Evolutionary conservation across 1,140 invertebrate species (phyloP), one percentile per base, ranked within the genome.

Genomic region (Hypsibius dujardini): DNA sequence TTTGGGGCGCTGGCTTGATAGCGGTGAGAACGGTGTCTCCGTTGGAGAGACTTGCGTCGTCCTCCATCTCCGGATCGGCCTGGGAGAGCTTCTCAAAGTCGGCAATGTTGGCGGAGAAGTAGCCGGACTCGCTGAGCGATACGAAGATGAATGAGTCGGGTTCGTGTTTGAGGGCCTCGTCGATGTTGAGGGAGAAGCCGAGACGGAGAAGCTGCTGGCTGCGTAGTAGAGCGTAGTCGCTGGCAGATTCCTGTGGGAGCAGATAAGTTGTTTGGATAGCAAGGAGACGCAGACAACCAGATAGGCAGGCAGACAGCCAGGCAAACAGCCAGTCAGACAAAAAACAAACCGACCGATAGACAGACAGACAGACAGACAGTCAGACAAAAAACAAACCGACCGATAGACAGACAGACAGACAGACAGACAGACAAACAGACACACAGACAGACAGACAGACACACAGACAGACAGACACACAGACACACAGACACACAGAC

Each of bases 131-230:
- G 50, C 7, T 56, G 7, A 56, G 50, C 50, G 50, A n/a, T 12
- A 56, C 50, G 50, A 56, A 56, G 50, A 56, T n/a, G 50, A 56
- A 56, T 7, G 50, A 12, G 50, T 56, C 50, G 7, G 50, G 50
- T n/a, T 56, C 50, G 7, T 56, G 50, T 7, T 7, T n/a, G 7
- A 56, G 50, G 50, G 50, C 50, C 50, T 56, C 50, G 7, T 56
- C 50, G 50, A 56, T 56, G 50, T 56, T 56, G 7, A 56, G 50
- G 50, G 50, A 56, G 50, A 56, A 56, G 50, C 50, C 50, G 7
- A 56, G 50, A 7, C 50, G 50, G 7, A 56, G 50, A 7, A 56
- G 50, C 50, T 56, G 50, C 50, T 56, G 50, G 50, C 50, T 56
- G 50, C 50, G 50, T 56, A 12, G 50, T 7, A n/a, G 7, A 56